A percentile compares a stretch with the other conserved stretches of the same genome.
phyloP scores from a whole-genome alignment of 2,113 vertebrate species.

The Jaculus jaculus region DNA sequence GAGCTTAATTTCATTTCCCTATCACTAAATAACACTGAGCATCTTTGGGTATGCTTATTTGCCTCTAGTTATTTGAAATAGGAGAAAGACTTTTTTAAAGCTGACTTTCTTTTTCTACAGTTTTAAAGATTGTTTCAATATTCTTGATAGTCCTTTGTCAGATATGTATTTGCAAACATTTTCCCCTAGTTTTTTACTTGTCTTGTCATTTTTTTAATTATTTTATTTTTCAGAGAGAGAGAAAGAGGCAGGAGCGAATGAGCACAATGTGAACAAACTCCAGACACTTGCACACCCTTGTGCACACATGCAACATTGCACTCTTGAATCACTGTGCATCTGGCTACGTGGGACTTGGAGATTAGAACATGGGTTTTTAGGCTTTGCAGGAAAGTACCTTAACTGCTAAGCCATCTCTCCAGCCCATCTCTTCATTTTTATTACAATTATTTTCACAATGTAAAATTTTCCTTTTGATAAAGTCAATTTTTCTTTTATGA shows the following conservation, averaged over 20 bases:
- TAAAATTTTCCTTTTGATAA: conserved; percentile 29
- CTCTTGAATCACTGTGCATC: no score
- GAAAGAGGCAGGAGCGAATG: no score
- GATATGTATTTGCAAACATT: not conserved
- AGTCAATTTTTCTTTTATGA: conserved; percentile 26
- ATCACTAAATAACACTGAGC: not conserved
- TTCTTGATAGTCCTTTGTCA: not conserved
- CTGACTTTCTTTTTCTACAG: not conserved
- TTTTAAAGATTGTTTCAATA: conserved; percentile 14
- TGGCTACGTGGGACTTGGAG: no score
- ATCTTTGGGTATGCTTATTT: not conserved
- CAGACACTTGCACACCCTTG: no score
- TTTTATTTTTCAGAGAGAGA: no score
- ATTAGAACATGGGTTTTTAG: no score
- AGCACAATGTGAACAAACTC: no score
- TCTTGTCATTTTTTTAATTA: no score
- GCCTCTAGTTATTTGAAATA: not conserved
- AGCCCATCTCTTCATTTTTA: not conserved
- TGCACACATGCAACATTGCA: no score
- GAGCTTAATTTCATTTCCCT: not conserved
- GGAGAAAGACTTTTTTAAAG: not conserved
- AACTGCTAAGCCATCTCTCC: no score
- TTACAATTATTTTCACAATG: not conserved
- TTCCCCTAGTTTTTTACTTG: not conserved
- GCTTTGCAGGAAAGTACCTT: no score